These are phyloP conservation scores for Microcebus ravelobensis DNA, from an alignment of 2,113 vertebrate genomes.

Conservation along the genomic window DNA sequence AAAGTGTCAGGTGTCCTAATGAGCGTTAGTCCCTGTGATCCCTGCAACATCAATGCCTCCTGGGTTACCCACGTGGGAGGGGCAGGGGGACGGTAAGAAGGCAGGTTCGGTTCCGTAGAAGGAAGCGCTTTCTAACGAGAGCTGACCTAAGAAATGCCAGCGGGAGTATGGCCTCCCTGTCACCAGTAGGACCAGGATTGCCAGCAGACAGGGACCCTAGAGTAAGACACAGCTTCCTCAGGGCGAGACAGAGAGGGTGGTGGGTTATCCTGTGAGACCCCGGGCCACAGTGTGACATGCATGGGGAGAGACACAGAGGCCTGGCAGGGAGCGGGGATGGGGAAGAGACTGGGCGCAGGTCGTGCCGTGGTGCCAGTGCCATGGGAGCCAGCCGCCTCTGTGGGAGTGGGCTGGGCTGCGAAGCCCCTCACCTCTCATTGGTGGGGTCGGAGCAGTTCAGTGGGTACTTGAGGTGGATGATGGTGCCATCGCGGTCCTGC, in stretches of 20 bases:
- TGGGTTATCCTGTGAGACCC: not conserved
- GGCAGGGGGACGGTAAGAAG: not conserved
- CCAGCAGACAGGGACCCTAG: not conserved
- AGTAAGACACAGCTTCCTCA: not conserved
- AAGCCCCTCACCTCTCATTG: slow-evolving; percentile 90
- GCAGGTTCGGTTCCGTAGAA: not conserved
- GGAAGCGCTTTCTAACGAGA: slow-evolving; percentile 64
- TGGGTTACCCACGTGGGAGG: not conserved
- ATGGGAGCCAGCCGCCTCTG: accelerated
- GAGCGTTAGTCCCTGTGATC: not conserved
- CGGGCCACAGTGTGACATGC: not conserved
- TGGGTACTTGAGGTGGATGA: slow-evolving; percentile 95
- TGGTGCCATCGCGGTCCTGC: slow-evolving; percentile 95
- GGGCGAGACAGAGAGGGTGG: not conserved
- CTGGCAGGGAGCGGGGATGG: not conserved
- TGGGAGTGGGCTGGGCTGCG: not conserved
- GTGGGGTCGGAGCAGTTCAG: slow-evolving; percentile 97
- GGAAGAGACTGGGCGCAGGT: no score
- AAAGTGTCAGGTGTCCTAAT: not conserved
- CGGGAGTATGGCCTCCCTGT: not conserved
- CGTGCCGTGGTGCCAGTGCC: no score
- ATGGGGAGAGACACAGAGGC: not conserved
- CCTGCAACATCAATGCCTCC: no score
- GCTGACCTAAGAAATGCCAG: not conserved
- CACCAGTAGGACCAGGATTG: not conserved